Evolutionary conservation across 2,797 vertebrate species (phyloP).

Genomic region (Phaenicophaeus curvirostris): DNA sequence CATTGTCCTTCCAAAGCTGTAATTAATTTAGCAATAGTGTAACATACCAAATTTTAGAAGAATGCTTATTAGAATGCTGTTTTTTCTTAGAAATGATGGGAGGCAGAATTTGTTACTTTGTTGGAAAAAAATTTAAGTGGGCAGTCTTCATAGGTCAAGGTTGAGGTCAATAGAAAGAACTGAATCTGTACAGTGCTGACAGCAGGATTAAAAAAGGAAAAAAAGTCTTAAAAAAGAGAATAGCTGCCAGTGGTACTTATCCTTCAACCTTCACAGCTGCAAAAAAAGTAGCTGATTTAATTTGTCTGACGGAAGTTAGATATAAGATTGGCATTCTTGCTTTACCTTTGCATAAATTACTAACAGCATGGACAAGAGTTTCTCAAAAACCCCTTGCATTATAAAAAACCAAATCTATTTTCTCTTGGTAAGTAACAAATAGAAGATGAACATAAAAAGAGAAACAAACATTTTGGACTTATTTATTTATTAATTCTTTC

Average conservation of each 20-base stretch:
- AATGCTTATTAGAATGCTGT: constrained; percentile 22
- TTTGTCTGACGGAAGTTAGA: constrained; percentile 49
- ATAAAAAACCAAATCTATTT: neutral
- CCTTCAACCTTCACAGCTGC: constrained; percentile 42
- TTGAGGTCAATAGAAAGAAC: constrained; percentile 55
- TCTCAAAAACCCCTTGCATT: neutral
- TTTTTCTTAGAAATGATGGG: neutral
- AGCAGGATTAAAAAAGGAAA: constrained; percentile 40
- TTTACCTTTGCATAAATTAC: constrained; percentile 62
- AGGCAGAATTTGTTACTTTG: constrained; percentile 11
- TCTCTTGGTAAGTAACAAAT: constrained; percentile 5
- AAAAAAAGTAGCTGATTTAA: constrained; percentile 50
- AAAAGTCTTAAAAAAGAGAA: constrained; percentile 3
- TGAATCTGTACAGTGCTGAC: constrained; percentile 48
- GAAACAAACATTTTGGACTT: neutral
- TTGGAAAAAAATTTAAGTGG: constrained; percentile 51
- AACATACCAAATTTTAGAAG: neutral
- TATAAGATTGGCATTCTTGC: constrained; percentile 59
- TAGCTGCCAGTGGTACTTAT: constrained; percentile 45
- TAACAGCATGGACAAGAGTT: constrained; percentile 6
- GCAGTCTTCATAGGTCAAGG: constrained; percentile 57
- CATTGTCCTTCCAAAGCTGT: neutral
- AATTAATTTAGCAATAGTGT: constrained; percentile 23
- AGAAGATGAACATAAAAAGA: neutral
- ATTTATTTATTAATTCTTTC: constrained; percentile 17